phyloP scores from a whole-genome alignment of 1,140 invertebrate species.

The Idris sp. region DNA sequence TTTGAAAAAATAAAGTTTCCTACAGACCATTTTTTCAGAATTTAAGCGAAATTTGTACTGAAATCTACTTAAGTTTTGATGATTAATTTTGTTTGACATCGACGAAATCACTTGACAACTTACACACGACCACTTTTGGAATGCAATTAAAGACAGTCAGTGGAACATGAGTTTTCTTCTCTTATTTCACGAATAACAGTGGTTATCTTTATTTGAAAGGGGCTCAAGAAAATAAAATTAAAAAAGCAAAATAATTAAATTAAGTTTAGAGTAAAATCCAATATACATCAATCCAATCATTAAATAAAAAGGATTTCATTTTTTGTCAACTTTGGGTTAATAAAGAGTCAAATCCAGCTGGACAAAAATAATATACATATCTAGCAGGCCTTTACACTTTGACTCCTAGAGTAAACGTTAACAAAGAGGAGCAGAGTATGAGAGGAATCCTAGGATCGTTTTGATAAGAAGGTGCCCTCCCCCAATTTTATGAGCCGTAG shows the following conservation, averaged over 20 bases:
- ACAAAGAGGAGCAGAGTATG: constrained; percentile 54
- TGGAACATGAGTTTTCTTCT: constrained; percentile 64
- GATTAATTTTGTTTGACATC: too few relatives aligned
- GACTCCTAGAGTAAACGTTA: constrained; percentile 46
- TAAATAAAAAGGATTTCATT: too few relatives aligned
- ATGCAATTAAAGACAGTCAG: constrained; percentile 77
- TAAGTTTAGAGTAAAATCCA: too few relatives aligned
- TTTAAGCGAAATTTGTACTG: too few relatives aligned
- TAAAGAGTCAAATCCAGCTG: too few relatives aligned
- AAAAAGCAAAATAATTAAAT: too few relatives aligned
- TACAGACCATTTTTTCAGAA: too few relatives aligned
- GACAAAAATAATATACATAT: constrained; percentile 15
- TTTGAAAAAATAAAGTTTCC: too few relatives aligned
- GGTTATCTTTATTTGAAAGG: constrained; percentile 11
- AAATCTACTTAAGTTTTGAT: too few relatives aligned
- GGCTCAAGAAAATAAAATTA: too few relatives aligned
- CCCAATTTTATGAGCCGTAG: constrained; percentile 50
- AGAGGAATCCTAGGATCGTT: constrained; percentile 65
- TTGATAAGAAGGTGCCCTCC: constrained; percentile 69
- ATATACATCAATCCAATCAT: too few relatives aligned
- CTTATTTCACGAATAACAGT: constrained; percentile 13
- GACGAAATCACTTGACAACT: constrained; percentile 29
- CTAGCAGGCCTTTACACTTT: constrained; percentile 31
- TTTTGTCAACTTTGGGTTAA: too few relatives aligned
- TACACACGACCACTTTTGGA: constrained; percentile 65